Base-by-base conservation (phyloP, 2,888 invertebrate species). In the Polymixis flavicincta region DNA sequence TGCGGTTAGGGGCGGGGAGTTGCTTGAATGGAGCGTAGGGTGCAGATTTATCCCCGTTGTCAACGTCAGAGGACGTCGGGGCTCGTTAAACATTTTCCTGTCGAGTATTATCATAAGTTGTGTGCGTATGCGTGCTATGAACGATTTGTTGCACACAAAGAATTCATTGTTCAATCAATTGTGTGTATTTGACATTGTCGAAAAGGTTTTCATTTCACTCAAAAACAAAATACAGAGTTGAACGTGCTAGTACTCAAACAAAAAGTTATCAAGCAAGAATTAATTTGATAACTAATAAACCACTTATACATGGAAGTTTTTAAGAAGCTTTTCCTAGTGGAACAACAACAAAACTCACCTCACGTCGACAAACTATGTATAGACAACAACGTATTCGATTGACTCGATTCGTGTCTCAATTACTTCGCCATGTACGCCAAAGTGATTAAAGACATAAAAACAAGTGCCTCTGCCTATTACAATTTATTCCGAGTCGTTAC, bases 1-100 rank as follows among this genome's bases (percentile, higher is more conserved):
- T 92, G 94, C 86, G 92, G 94, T 93, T 90, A 92, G 92, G 91
- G 93, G 92, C 91, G 92, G 87, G 73, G 85, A 76, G 80, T 87
- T 80, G 83, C 74, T 85, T 89, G 83, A 90, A 90, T 89, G 85
- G 81, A 86, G 82, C 71, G 85, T 87, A 85, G 90, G 92, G 91
- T 89, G 92, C 90, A 90, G 88, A 90, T 88, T 88, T 89, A 89
- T 90, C 88, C 89, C 88, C 79, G 72, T 85, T 83, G 82, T 82
- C 85, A 86, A 87, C 81, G 76, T 72, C 74, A 77, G 64, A 82
- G 82, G 74, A 79, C 76, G 86, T 72, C 78, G 77, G 78, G 65
- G 68, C 61, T 82, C 82, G 80, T 84, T 87, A 86, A 88, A 88
- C 85, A 85, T 89, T 88, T 88, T 84, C 88, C 75, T 77, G 83